Base-by-base conservation (phyloP, 2,888 invertebrate genomes). In the Platycnemis pennipes region DNA sequence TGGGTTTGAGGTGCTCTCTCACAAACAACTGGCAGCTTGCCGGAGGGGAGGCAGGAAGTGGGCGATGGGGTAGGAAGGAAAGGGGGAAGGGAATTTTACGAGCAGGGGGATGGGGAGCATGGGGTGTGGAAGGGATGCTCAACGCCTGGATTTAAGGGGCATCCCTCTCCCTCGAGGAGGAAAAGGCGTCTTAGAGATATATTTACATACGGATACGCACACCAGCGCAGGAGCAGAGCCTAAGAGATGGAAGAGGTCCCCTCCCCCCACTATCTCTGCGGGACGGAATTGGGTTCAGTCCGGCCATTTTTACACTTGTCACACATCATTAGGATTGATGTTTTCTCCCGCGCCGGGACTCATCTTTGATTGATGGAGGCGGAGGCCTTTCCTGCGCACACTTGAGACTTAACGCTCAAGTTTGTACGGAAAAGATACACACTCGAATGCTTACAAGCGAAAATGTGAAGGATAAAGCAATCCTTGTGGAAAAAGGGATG, bases 291-390 rank as follows among this genome's bases (percentile, higher is more conserved):
- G 91, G 91, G 91, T 69, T 91, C 91, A 42, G n/a, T 44, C 42
- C 22, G 91, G 49, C 91, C 91, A 91, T 91, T 91, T 91, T 91
- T 91, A 63, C 91, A 19, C 91, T 42, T 91, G 91, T 91, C 91
- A 63, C 91, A 44, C 49, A 69, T 63, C 63, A 44, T 91, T 42
- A 91, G 63, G 91, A 91, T 63, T 91, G 91, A 91, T 91, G 91
- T 19, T 26, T 63, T 56, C 91, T 44, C 56, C 42, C 31, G 42
- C 19, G 63, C 42, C 56, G 77, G 37, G 77, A 37, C 13, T 77
- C 77, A 77, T 77, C 37, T 91, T 91, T 91, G 91, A 91, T 63
- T 44, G 91, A 91, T 91, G 91, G 63, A 5, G 44, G 44, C n/a
- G 37, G 26, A 63, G 91, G 7, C 37, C 77, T 77, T 37, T 77